A percentile compares a stretch with the other conserved stretches of the same genome.
phyloP scores from a whole-genome alignment of 2,113 vertebrate genomes.

The Ornithorhynchus anatinus region DNA sequence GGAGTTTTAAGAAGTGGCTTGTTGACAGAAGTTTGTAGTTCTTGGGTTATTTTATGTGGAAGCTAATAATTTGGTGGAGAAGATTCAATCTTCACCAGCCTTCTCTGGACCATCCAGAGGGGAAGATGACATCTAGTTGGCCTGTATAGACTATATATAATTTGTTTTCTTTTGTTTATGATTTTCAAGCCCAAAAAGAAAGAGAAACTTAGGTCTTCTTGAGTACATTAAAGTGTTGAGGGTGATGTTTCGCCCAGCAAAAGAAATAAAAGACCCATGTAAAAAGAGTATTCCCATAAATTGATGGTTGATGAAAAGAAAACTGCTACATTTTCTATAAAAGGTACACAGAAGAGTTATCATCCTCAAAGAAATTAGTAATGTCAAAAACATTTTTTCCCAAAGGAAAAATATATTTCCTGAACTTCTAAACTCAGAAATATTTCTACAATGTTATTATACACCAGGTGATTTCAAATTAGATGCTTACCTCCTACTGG shows the following conservation, averaged over 20 bases:
- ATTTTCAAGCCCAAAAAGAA: background rate
- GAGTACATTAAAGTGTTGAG: background rate
- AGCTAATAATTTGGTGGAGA: background rate
- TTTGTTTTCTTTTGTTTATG: background rate
- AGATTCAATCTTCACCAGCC: background rate
- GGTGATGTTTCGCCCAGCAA: background rate
- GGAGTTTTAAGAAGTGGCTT: background rate
- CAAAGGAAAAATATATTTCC: background rate
- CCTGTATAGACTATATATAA: background rate
- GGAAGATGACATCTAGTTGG: background rate
- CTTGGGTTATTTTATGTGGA: background rate
- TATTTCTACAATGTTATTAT: constrained; percentile 4
- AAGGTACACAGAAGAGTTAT: background rate
- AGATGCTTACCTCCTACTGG: constrained; percentile 2
- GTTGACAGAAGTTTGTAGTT: background rate
- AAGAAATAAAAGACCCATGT: background rate
- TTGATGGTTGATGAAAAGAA: background rate
- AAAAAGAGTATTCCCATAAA: background rate
- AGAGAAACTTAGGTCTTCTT: too few species aligned
- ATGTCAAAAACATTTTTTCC: background rate
- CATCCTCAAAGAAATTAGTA: background rate
- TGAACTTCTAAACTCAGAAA: background rate
- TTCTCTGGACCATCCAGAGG: too few species aligned
- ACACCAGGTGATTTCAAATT: background rate
- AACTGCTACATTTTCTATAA: background rate